Evolutionary conservation across 2,113 vertebrate species (phyloP), one percentile per base, ranked within the genome.

Genomic region (Xerus inauris): DNA sequence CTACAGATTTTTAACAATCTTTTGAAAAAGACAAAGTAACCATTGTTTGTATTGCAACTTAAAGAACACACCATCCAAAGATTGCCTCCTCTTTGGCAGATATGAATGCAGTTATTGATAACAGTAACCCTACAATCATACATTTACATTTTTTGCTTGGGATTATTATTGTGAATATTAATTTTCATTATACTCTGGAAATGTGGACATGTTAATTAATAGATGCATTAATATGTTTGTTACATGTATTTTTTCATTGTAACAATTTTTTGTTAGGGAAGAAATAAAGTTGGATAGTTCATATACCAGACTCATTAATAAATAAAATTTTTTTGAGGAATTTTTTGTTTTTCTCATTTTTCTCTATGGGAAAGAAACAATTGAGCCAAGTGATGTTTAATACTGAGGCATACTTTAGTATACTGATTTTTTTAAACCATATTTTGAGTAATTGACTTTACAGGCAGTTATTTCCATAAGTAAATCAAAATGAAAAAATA

Each of bases 401-500:
- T 79, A 89, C 64, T 88, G 40, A 87, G 57, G 38, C 87, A 69
- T n/a, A 89, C 1, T 73, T 92, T 42, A 45, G 2, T n/a, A 0
- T 51, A 26, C 30, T 84, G 14, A 57, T n/a, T 83, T 84, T 94
- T 93, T 72, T 8, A 49, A 87, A 75, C 30, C 20, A 32, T 71
- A 57, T 79, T 86, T 80, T 93, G 28, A 67, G n/a, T 91, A 42
- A 28, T 38, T 87, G 42, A 59, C 59, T 83, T 80, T 91, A 51
- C 0, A 38, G 64, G 19, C 13, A 77, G 12, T 72, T 35, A 89
- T 85, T 96, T 87, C 72, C 73, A 4, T 79, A 89, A 89, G 51
- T 92, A 94, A 94, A 76, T 91, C 32, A 94, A 86, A 81, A 51
- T 81, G 26, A 96, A 96, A 91, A 40, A 6, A 28, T 89, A 89